Conservation (phyloP, 1,140 invertebrate species). For the Cotesia chilonis region DNA sequence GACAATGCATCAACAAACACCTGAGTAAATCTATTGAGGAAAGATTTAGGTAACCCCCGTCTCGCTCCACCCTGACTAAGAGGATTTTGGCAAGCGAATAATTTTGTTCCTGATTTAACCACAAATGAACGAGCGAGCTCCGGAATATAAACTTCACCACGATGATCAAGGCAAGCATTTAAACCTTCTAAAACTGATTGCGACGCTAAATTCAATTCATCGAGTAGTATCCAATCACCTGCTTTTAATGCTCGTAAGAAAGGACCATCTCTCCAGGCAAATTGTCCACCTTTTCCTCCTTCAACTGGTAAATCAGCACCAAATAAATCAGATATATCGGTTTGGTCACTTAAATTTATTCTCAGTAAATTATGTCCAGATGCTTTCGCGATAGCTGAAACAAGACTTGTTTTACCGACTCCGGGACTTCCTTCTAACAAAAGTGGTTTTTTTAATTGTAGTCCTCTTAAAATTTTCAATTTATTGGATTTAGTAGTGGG, state of each 20-base stretch:
- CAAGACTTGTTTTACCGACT: constrained; percentile 96
- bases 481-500: constrained; percentile 87
- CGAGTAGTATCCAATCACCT: constrained; percentile 96
- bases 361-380: constrained; percentile 85
- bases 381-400: constrained; percentile 88
- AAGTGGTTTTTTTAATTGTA: constrained; percentile 91
- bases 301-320: constrained; percentile 96
- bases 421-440: constrained; percentile 97
- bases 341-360: constrained; percentile 99
- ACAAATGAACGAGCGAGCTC: constrained; percentile 88
- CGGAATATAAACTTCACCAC: constrained; percentile 94
- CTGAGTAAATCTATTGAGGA: constrained; percentile 97
- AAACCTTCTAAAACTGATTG: constrained; percentile 98
- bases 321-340: constrained; percentile 97
- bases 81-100: constrained; percentile 99
- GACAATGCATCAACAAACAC: constrained; percentile 88
- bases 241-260: constrained; percentile 90
- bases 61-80: constrained; percentile 94
- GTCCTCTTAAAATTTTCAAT: constrained; percentile 82
- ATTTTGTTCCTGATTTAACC: constrained; percentile 78
- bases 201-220: constrained; percentile 98
- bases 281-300: constrained; percentile 83
- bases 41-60: constrained; percentile 94
- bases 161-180: constrained; percentile 98
- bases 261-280: constrained; percentile 96